These are phyloP conservation scores for Phrynocephalus guinanensis DNA, from an alignment of 2,797 vertebrate species.

Conservation along the genomic window DNA sequence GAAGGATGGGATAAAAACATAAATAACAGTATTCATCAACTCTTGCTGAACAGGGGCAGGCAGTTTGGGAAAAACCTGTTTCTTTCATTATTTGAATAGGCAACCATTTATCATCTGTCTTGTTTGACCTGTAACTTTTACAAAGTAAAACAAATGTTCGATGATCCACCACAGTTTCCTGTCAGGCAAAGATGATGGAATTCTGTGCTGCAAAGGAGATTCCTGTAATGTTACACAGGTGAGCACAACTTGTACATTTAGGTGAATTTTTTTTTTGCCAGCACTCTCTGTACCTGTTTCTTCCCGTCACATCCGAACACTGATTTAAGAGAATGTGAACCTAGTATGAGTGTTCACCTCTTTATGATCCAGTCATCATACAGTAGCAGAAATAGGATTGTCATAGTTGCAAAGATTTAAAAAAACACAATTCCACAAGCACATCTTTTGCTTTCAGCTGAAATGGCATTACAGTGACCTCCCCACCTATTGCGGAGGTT, in stretches of 20 bases:
- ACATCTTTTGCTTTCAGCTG: not conserved
- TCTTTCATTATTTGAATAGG: not conserved
- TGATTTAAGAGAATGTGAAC: not conserved
- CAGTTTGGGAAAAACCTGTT: not conserved
- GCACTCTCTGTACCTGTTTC: not conserved
- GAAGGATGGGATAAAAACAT: not conserved
- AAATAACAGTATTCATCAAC: not conserved
- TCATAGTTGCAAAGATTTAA: not conserved
- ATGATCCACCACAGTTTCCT: not conserved
- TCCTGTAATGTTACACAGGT: not conserved
- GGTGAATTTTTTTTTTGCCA: not conserved
- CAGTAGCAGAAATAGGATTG: not conserved
- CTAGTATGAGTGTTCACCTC: conserved; percentile 1
- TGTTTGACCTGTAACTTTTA: not conserved
- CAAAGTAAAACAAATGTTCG: not conserved
- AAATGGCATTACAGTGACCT: no score
- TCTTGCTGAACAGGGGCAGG: not conserved
- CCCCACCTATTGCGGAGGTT: no score
- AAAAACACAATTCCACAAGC: not conserved
- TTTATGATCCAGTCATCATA: conserved; percentile 7
- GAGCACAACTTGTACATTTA: not conserved
- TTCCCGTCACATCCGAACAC: not conserved
- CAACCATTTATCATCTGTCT: conserved; percentile 1
- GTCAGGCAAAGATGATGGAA: not conserved
- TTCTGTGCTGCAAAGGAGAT: not conserved